These are phyloP conservation scores for Bovichtus diacanthus DNA, from an alignment of 2,797 vertebrate genomes.

Conservation along the genomic window DNA sequence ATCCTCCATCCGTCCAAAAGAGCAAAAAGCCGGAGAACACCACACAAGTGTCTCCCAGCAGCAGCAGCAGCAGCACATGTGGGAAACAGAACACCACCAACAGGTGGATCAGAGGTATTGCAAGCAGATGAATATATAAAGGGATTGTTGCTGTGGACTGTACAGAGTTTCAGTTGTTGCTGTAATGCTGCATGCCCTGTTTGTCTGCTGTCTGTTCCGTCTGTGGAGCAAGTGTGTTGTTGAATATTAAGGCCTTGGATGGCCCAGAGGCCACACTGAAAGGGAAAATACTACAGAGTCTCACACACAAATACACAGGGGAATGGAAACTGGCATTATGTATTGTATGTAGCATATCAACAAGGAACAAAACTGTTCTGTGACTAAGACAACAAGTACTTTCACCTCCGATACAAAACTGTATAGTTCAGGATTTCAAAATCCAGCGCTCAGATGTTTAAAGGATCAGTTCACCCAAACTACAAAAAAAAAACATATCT, in stretches of 20 bases:
- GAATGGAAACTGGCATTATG: slow-evolving; percentile 11
- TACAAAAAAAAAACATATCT: neutral
- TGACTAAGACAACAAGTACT: slow-evolving; percentile 26
- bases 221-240: slow-evolving; percentile 52
- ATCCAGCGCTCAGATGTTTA: neutral
- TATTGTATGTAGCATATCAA: neutral
- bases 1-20: slow-evolving; percentile 13
- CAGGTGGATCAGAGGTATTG: slow-evolving; percentile 82
- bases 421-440: neutral
- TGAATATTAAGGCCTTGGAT: slow-evolving; percentile 77
- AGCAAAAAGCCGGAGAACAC: slow-evolving; percentile 33
- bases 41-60: slow-evolving; percentile 36
- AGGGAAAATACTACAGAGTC: slow-evolving; percentile 41
- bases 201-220: slow-evolving; percentile 46
- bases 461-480: slow-evolving; percentile 37
- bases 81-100: slow-evolving; percentile 55
- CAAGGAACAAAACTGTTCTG: slow-evolving; percentile 23
- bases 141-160: slow-evolving; percentile 86
- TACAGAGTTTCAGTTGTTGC: slow-evolving; percentile 75
- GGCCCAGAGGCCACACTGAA: slow-evolving; percentile 72
- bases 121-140: slow-evolving; percentile 86
- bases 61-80: slow-evolving; percentile 61
- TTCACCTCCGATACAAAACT: slow-evolving; percentile 9
- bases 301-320: neutral
- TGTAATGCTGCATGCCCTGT: slow-evolving; percentile 71